Conservation (phyloP, 1,140 invertebrate species). For the Apis florea region DNA sequence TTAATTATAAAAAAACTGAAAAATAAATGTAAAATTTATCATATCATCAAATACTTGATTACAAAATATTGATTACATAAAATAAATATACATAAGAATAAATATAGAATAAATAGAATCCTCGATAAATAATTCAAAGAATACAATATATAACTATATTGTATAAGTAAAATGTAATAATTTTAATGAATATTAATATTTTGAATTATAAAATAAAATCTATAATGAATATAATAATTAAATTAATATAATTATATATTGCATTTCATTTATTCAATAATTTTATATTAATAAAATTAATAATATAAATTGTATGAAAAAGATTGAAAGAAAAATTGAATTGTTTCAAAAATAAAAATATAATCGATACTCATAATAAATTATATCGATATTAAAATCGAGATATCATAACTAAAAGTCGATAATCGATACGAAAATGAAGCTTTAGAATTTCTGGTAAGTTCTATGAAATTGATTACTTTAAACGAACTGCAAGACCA, state of each 20-base stretch:
- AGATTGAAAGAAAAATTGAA: background rate
- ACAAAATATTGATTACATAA: too few relatives aligned
- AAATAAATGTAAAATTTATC: too few relatives aligned
- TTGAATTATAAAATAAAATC: too few relatives aligned
- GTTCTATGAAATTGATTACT: constrained; percentile 34
- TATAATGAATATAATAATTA: too few relatives aligned
- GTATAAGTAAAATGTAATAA: background rate
- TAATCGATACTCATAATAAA: background rate
- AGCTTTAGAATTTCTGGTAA: constrained; percentile 42
- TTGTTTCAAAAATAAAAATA: too few relatives aligned
- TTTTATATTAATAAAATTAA: background rate
- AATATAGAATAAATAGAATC: background rate
- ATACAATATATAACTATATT: background rate
- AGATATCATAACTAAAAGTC: constrained; percentile 6
- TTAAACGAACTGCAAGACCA: background rate
- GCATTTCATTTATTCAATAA: background rate
- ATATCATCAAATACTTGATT: too few relatives aligned
- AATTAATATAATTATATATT: too few relatives aligned
- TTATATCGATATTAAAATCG: constrained; percentile 17
- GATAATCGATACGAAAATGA: constrained; percentile 1
- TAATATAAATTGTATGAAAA: background rate
- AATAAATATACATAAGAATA: too few relatives aligned
- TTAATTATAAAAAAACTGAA: too few relatives aligned
- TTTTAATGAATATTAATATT: background rate
- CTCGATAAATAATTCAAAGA: background rate